Base-by-base conservation (phyloP, 2,888 invertebrate genomes). In the Rosalia funebris region DNA sequence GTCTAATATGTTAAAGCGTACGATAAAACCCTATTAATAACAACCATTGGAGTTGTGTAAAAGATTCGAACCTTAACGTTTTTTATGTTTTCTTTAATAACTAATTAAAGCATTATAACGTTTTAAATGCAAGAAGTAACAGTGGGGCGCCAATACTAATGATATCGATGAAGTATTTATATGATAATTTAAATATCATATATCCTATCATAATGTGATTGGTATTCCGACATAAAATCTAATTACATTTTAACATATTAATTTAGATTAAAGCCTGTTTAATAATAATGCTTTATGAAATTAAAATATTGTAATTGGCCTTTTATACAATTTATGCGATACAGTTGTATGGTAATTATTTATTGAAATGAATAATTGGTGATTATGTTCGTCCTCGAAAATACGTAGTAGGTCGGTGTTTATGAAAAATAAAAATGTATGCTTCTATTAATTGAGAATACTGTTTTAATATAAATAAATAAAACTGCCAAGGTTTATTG, bases 121-220 rank as follows among this genome's bases (percentile, higher is more conserved):
- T 61, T 64, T 58, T 55, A 58, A 64, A 64, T 61, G 64, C 61
- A 61, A 56, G 58, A 58, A 61, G 57, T 55, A 64, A 54, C 64
- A 64, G 61, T 64, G 52, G 61, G 64, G 61, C 31, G 59, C 36
- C 59, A 11, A 42, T 47, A 52, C 53, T 64, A 64, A 64, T 61
- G 56, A 52, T 42, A 47, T 46, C 55, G 64, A 56, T 64, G 64
- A 61, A 58, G 47, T 64, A 64, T 64, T 64, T 64, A 64, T 64
- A 44, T 50, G 59, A 64, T 64, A 59, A 64, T 64, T 64, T 64
- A 56, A 64, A 64, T 64, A 64, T 61, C 61, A 59, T 56, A 61
- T 57, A 62, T 64, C 58, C 57, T 45, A 20, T 34, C 42, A 55
- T 55, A 32, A 45, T 16, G 37, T 48, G 36, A 55, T 46, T 25